These are phyloP conservation scores for Hesperia comma DNA, from an alignment of 2,888 invertebrate species.

Conservation along the genomic window DNA sequence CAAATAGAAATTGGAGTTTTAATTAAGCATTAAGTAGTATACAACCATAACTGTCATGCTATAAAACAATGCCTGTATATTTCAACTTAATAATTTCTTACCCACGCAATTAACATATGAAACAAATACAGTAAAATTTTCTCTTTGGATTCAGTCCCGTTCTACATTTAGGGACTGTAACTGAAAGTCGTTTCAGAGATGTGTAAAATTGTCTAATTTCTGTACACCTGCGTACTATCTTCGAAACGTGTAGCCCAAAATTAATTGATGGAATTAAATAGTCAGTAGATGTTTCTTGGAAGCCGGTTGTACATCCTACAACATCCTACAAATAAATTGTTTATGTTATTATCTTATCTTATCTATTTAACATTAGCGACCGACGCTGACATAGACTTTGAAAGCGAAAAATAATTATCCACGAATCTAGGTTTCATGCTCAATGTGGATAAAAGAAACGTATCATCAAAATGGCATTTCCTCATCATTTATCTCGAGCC, in stretches of 20 bases:
- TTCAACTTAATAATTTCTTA: conserved; percentile 5
- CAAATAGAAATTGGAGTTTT: too few species aligned
- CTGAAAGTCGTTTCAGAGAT: conserved; percentile 4
- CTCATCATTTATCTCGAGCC: conserved; percentile 9
- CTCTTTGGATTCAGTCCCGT: background rate
- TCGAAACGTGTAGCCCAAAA: background rate
- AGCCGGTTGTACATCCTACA: background rate
- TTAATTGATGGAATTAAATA: background rate
- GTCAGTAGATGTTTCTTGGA: background rate
- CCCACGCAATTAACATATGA: conserved; percentile 17
- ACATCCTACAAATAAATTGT: too few species aligned
- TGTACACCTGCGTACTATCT: conserved; percentile 22
- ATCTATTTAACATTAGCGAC: too few species aligned
- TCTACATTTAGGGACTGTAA: background rate
- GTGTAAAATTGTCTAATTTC: conserved; percentile 20
- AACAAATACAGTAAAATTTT: conserved; percentile 1
- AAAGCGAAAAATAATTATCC: background rate
- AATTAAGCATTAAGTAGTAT: too few species aligned
- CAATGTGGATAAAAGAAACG: conserved; percentile 6
- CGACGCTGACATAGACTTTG: too few species aligned
- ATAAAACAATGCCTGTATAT: background rate
- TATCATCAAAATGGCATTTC: conserved; percentile 14
- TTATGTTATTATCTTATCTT: too few species aligned
- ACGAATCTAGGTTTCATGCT: background rate
- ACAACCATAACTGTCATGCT: too few species aligned